Base-by-base conservation (phyloP, 2,888 invertebrate species). In the Diloba caeruleocephala region DNA sequence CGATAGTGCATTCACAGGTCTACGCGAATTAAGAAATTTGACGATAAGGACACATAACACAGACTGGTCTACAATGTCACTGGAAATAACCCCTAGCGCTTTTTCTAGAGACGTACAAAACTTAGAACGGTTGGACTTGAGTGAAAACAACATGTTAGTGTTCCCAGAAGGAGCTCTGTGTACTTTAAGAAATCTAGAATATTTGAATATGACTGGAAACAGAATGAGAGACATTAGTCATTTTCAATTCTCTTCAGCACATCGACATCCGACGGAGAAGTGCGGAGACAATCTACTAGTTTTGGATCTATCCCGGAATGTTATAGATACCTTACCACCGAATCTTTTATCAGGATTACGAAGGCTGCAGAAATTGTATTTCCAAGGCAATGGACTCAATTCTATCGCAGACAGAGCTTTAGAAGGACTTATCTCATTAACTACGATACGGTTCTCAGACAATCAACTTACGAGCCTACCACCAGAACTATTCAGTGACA, bases 21-120 rank as follows among this genome's bases (percentile, higher is more conserved):
- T 97, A 31, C 95, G 96, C 53, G 96, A 97, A 83, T 94, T 98
- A 58, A 94, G 96, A 68, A 96, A 97, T 84, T 93, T 98, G 52
- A 97, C 97, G 33, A 95, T 98, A 64, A 95, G 96, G 76, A 97
- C 97, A 41, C 97, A 97, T 89, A 97, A 97, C 88, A 97, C 96
- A 31, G 96, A 97, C 82, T 97, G 97, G 96, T 96, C 96, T 29
- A 95, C 96, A 42, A 96, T 97, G 95, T 95, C 96, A 44, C 93
- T 97, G 59, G 96, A 97, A 82, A 94, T 97, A 59, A 96, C 96
- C 29, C 94, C 95, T 10, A 95, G 96, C 43, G 96, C 96, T 28
- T 96, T 97, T 84, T 95, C 95, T 57, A 95, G 96, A 74, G 96
- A 97, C 76, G 94, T 97, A 12, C 95, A 95, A 63, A 94, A 96